These are phyloP conservation scores for Apamea sordens DNA, from an alignment of 2,888 invertebrate species.

Conservation along the genomic window DNA sequence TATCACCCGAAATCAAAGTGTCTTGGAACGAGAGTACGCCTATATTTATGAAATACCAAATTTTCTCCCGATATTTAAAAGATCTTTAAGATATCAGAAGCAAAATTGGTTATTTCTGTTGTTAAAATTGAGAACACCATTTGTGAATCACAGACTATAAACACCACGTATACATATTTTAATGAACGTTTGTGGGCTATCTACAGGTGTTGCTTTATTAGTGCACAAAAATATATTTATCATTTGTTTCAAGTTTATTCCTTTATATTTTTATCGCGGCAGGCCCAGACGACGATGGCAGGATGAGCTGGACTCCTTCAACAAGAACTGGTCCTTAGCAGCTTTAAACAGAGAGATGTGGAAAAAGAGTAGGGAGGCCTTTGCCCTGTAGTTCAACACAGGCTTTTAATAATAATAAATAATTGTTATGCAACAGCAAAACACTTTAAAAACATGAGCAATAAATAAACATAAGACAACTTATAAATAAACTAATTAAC, in stretches of 20 bases:
- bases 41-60: conserved; percentile 10
- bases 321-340: no score
- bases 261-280: background rate
- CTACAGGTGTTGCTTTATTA: conserved; percentile 38
- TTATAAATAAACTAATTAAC: no score
- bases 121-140: conserved; percentile 10
- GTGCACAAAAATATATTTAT: conserved; percentile 15
- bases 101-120: conserved; percentile 21
- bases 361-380: no score
- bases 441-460: background rate
- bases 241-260: background rate
- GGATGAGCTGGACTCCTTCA: no score
- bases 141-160: conserved; percentile 50
- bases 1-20: no score
- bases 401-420: no score
- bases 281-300: no score
- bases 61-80: conserved; percentile 5
- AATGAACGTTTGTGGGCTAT: conserved; percentile 35
- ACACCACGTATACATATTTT: conserved; percentile 42
- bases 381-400: no score
- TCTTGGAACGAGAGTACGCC: background rate
- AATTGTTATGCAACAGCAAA: background rate
- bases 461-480: background rate
- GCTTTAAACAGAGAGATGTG: no score
- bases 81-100: background rate